Base-by-base conservation (phyloP, 2,888 invertebrate genomes). In the Leptinotarsa rubiginosa region DNA sequence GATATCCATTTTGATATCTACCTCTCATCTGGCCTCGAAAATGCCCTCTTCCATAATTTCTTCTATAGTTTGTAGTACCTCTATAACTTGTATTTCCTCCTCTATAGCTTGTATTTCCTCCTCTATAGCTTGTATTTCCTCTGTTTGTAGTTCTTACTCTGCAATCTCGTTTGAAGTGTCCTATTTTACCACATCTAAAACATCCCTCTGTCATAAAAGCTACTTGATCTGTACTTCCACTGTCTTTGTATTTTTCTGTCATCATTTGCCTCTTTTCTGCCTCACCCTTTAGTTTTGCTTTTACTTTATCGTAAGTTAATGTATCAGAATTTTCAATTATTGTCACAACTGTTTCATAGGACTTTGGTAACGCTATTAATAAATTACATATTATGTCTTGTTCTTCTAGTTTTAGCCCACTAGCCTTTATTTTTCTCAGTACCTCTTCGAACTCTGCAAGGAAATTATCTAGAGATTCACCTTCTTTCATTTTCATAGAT, bases 261-360 rank as follows among this genome's bases (percentile, higher is more conserved):
- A 52, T 52, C 16, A 74, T 25, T 31, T 69, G 70, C n/a, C 59
- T 65, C 50, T 73, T 76, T 65, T 73, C 74, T 49, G 49, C 16
- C 64, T 76, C 75, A 52, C 50, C 59, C 16, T 50, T 47, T 41
- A 78, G 62, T 71, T 69, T 72, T 54, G 54, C 22, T 66, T 70
- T 70, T 22, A 62, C 49, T 47, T 67, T 22, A 7, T 65, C 70
- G 31, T 66, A 50, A 62, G 20, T 70, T 13, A 70, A 15, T 16
- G 59, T 22, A 47, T 52, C 56, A 65, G 75, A 66, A 70, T 78
- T 79, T 75, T 77, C 79, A 31, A 78, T 74, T 13, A 78, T 72
- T 16, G 78, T 71, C 4, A 76, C 74, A 7, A 80, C 72, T 18
- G 77, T 79, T 65, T 79, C 78, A 75, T 74, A 79, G 2, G 78